Evolutionary conservation across 2,113 vertebrate genomes (phyloP).

Genomic region (Burhinus oedicnemus): DNA sequence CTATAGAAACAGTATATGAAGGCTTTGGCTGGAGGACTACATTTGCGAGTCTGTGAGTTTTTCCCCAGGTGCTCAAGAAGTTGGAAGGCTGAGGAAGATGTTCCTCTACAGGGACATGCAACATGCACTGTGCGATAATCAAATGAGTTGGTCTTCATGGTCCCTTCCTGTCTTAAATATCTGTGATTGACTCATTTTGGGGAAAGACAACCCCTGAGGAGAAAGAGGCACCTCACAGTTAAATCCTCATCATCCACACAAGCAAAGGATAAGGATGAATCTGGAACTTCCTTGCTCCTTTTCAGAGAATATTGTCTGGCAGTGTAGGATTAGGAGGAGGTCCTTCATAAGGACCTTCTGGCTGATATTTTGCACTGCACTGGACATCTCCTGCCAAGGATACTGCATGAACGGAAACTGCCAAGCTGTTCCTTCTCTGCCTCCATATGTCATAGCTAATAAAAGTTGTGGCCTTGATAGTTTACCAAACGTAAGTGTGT

Average conservation of each 20-base stretch:
- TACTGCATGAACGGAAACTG: neutral
- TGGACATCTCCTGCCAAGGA: neutral
- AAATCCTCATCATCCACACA: neutral
- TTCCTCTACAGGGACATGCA: neutral
- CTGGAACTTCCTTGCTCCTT: neutral
- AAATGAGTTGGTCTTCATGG: neutral
- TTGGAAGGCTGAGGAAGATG: neutral
- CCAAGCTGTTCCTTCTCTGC: conserved; percentile 2
- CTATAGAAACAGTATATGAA: neutral
- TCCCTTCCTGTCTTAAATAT: neutral
- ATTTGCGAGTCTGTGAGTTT: neutral
- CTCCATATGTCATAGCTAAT: conserved; percentile 7
- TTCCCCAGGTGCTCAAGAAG: neutral
- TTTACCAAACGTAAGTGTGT: neutral
- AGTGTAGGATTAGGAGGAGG: neutral
- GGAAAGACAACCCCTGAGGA: neutral
- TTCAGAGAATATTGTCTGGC: neutral
- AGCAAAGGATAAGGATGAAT: neutral
- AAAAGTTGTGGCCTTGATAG: neutral
- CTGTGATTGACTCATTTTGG: neutral
- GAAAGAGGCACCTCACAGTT: neutral
- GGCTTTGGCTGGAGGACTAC: neutral
- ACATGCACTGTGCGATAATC: neutral
- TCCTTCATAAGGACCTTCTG: neutral
- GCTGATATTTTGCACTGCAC: neutral